These are phyloP conservation scores for Hydroisotoma schaefferi DNA, from an alignment of 2,888 invertebrate genomes.

Conservation along the genomic window DNA sequence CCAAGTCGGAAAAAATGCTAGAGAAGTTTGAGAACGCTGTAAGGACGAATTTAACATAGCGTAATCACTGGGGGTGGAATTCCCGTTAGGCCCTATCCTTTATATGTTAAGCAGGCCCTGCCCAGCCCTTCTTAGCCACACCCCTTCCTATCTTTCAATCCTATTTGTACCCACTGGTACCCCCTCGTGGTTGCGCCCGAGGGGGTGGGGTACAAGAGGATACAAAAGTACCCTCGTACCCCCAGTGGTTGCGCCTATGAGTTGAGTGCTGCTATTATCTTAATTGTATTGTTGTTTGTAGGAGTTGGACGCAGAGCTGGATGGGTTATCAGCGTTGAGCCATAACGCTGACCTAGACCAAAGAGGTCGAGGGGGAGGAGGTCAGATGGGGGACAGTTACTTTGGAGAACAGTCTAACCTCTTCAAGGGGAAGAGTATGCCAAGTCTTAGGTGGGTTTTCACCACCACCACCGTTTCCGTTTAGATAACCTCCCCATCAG, in stretches of 20 bases:
- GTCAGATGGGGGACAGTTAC: constrained; percentile 55
- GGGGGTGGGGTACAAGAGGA: no score
- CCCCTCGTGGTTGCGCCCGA: no score
- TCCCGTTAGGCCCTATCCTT: no score
- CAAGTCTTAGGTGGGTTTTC: constrained; percentile 77
- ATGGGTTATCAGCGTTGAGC: constrained; percentile 62
- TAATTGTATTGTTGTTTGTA: background rate
- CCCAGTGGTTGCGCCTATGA: no score
- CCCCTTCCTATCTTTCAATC: no score
- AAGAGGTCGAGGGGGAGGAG: background rate
- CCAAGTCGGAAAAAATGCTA: constrained; percentile 84
- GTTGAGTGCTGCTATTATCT: background rate
- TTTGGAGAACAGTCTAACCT: constrained; percentile 62
- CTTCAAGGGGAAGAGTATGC: constrained; percentile 94
- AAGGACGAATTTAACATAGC: background rate
- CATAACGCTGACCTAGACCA: constrained; percentile 38
- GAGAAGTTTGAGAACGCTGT: constrained; percentile 66
- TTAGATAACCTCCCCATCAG: background rate
- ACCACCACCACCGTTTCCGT: background rate
- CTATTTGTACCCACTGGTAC: no score
- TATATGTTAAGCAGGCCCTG: no score
- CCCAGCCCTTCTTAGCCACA: no score
- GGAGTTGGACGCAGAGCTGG: constrained; percentile 53
- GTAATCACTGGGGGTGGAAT: no score
- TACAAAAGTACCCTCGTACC: no score